Percentiles rank a stretch among this genome's conserved stretches.
Conservation (phyloP, 2,888 invertebrate species). For the Tenthredo amoena region DNA sequence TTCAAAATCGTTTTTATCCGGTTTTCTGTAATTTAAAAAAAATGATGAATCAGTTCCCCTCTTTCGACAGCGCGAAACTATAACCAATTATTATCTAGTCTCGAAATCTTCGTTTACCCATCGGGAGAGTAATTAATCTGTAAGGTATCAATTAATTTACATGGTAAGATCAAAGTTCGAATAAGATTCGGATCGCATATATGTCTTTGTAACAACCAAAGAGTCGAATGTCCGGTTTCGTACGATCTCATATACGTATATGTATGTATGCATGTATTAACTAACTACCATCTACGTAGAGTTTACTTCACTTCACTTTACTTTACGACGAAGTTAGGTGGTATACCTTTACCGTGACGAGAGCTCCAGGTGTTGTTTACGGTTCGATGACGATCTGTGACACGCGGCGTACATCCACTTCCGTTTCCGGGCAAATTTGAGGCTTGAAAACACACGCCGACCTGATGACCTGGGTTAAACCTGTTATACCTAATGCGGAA, state of each 20-base stretch:
- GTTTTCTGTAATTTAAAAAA: too few species aligned
- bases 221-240: background rate
- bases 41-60: too few species aligned
- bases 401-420: slow-evolving; percentile 20
- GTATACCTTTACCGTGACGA: slow-evolving; percentile 23
- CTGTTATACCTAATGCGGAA: background rate
- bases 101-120: background rate
- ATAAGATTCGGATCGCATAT: background rate
- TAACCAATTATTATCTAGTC: too few species aligned
- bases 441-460: slow-evolving; percentile 10
- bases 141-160: background rate
- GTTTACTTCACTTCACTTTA: background rate
- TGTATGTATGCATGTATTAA: too few species aligned
- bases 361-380: slow-evolving; percentile 33
- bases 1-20: too few species aligned
- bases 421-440: slow-evolving; percentile 40
- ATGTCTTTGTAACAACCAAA: background rate
- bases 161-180: background rate
- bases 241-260: background rate
- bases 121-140: background rate
- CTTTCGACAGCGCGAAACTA: too few species aligned
- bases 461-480: background rate
- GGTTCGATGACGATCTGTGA: slow-evolving; percentile 42
- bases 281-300: background rate
- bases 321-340: background rate